These are phyloP conservation scores for Lerista edwardsae DNA, from an alignment of 2,797 vertebrate species.

Conservation along the genomic window DNA sequence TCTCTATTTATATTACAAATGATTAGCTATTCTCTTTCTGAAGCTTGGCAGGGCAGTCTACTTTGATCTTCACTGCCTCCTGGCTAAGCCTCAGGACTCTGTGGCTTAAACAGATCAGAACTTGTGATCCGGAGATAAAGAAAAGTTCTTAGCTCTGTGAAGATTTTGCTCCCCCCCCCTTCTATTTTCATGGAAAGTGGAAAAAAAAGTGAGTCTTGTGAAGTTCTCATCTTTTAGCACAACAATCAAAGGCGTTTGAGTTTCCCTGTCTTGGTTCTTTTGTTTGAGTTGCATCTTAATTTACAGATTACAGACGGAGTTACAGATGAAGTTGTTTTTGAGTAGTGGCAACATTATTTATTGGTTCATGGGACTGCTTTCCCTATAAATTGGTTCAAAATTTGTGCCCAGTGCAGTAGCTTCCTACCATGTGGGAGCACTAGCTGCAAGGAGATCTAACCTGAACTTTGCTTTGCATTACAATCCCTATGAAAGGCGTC, in stretches of 20 bases:
- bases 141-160: constrained; percentile 42
- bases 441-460: background rate
- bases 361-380: background rate
- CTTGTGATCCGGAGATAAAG: constrained; percentile 50
- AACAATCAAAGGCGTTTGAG: constrained; percentile 12
- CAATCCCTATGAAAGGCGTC: too few relatives aligned
- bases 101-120: constrained; percentile 58
- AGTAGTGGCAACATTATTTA: background rate
- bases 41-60: constrained; percentile 28
- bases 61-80: constrained; percentile 62
- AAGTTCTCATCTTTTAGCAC: background rate
- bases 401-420: accelerated
- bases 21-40: constrained; percentile 62
- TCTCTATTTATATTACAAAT: constrained; percentile 48
- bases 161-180: constrained; percentile 10
- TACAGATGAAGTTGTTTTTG: background rate
- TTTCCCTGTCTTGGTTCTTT: background rate
- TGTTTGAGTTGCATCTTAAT: constrained; percentile 8
- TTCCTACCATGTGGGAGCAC: background rate
- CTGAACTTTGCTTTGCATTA: too few relatives aligned
- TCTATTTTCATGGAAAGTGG: constrained; percentile 8
- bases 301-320: constrained; percentile 11
- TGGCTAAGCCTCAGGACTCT: constrained; percentile 54
- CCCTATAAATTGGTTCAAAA: background rate
- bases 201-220: background rate